Evolutionary conservation across 2,113 vertebrate species (phyloP), one percentile per base, ranked within the genome.

Genomic region (Oceanodroma tethys): DNA sequence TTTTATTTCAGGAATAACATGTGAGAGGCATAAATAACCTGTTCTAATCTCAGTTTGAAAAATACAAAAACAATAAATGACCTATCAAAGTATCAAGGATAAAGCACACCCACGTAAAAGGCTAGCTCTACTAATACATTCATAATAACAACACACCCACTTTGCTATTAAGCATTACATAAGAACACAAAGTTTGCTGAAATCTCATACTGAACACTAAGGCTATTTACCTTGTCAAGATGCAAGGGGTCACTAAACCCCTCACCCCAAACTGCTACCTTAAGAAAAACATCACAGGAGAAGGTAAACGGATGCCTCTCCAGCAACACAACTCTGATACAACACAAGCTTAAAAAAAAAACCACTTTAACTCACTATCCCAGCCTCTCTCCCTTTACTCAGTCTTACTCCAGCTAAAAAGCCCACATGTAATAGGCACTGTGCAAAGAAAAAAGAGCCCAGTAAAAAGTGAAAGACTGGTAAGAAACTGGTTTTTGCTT

Each of bases 1-100:
- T n/a, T 42, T 47, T 16, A 60, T 73, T 62, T 4, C 15, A 60
- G 20, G 10, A 60, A 0, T 8, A 79, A 23, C 5, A 27, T 1
- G 1, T 0, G 1, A 40, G 0, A 30, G 4, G 1, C n/a, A 6
- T 6, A 32, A 75, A 0, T 12, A 70, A 32, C 5, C 16, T 25
- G 42, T 32, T 9, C 6, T 7, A 1, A n/a, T 16, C 17, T 34
- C 50, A n/a, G 23, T 30, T 7, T n/a, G 5, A 45, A 13, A 23
- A 5, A 1, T 1, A 3, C 6, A 58, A 34, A 40, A 19, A 4
- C 20, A 27, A 4, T 12, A 38, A 29, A 11, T 1, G 1, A 36
- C 16, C 6, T 22, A 58, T 2, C 6, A 26, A 45, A 36, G 3
- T 4, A 60, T 4, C 9, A 25, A n/a, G 7, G 19, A 74, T 19